These are phyloP conservation scores for Trachelus tabidus DNA, from an alignment of 2,888 invertebrate genomes.

Conservation along the genomic window DNA sequence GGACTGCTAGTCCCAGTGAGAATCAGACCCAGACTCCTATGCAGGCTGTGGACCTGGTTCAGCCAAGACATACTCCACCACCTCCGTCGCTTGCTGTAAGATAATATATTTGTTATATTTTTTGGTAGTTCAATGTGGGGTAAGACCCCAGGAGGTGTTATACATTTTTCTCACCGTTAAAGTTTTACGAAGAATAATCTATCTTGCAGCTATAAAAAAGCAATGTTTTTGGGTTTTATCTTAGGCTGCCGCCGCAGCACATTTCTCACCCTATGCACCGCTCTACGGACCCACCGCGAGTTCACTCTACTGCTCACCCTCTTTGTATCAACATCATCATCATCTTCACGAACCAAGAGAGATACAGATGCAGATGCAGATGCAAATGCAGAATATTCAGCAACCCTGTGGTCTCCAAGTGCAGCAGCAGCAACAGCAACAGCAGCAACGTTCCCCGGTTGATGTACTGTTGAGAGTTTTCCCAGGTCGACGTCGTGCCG, in stretches of 20 bases:
- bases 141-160: background rate
- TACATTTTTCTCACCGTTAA: background rate
- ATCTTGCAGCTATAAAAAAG: background rate
- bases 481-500: conserved; percentile 85
- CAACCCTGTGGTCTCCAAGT: conserved; percentile 51
- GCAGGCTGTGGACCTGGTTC: conserved; percentile 57
- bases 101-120: background rate
- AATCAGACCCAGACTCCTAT: conserved; percentile 43
- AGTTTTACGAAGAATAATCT: too few species aligned
- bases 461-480: conserved; percentile 91
- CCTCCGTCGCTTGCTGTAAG: conserved; percentile 55
- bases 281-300: conserved; percentile 61
- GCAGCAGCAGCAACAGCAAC: conserved; percentile 51
- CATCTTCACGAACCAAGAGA: conserved; percentile 56
- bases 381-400: conserved; percentile 59
- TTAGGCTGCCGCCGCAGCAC: conserved; percentile 57
- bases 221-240: conserved; percentile 7
- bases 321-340: conserved; percentile 58
- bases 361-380: conserved; percentile 61
- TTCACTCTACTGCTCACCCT: conserved; percentile 58
- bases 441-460: conserved; percentile 76
- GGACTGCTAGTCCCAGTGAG: conserved; percentile 62
- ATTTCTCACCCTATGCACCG: conserved; percentile 59
- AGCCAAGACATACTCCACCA: conserved; percentile 56
- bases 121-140: background rate